Conservation (phyloP, 35 echinoderm and acorn worm genomes). For the Patiria miniata region DNA sequence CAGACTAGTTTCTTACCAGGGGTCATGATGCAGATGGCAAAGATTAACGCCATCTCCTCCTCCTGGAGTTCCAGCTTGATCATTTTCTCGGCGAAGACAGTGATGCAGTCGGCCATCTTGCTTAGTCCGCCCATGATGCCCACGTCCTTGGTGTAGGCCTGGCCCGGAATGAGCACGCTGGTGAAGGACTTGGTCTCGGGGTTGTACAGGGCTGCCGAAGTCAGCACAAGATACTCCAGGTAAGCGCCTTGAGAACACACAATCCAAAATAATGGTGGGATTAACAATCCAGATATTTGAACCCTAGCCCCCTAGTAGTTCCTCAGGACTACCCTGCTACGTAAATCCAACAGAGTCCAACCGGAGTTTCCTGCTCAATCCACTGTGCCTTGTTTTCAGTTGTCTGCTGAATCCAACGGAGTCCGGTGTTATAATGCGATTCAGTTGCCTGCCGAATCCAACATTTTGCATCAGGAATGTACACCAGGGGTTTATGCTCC, state of each 20-base stretch:
- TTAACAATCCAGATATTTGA: neutral
- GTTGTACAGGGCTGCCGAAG: conserved; percentile 57
- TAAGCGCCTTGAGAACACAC: conserved; percentile 31
- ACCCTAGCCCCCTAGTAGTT: neutral
- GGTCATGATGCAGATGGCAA: conserved; percentile 73
- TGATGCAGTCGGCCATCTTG: conserved; percentile 16
- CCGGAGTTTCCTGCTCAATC: too few relatives aligned
- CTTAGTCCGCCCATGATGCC: conserved; percentile 51
- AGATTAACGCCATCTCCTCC: conserved; percentile 61
- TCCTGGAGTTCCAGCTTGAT: conserved; percentile 37
- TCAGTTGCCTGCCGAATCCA: too few relatives aligned
- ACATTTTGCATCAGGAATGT: too few relatives aligned
- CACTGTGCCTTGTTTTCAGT: too few relatives aligned
- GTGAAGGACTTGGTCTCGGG: conserved; percentile 44
- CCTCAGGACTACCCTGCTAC: too few relatives aligned
- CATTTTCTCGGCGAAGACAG: conserved; percentile 56
- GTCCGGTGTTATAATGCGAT: too few relatives aligned
- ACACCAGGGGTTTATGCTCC: too few relatives aligned
- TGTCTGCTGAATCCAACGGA: too few relatives aligned
- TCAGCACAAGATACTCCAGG: conserved; percentile 77
- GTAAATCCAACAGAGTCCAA: too few relatives aligned
- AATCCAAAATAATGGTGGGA: neutral
- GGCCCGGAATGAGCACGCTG: conserved; percentile 56
- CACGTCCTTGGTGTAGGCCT: conserved; percentile 33
- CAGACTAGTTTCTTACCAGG: conserved; percentile 60